Percentiles rank a stretch among this genome's conserved stretches.
Evolutionary conservation across 2,113 vertebrate species (phyloP).

Genomic region (Paradisaea rubra): DNA sequence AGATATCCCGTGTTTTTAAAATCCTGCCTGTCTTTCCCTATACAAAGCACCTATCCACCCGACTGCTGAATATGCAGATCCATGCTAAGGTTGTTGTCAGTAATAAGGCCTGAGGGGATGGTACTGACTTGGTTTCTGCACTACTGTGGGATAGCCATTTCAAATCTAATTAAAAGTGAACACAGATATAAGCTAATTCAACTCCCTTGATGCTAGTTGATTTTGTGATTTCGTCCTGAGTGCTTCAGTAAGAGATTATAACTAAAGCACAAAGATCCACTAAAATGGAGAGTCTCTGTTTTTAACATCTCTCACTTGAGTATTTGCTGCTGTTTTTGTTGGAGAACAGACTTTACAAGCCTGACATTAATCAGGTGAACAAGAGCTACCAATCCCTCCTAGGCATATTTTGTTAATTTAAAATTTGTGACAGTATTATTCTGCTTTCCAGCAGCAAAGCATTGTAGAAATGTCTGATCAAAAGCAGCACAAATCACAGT

Average conservation of each 20-base stretch:
- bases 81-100: not conserved
- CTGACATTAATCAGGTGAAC: conserved; percentile 53
- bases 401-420: conserved; percentile 63
- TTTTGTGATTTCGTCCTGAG: not conserved
- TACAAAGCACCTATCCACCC: not conserved
- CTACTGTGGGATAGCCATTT: conserved; percentile 6
- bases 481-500: conserved; percentile 4
- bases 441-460: conserved; percentile 54
- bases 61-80: not conserved
- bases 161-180: conserved; percentile 53
- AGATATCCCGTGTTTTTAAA: not conserved
- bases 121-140: not conserved
- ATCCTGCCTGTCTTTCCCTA: not conserved
- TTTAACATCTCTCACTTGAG: not conserved
- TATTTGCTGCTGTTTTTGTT: not conserved
- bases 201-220: not conserved
- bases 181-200: not conserved
- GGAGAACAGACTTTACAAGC: conserved; percentile 3
- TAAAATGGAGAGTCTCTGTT: not conserved
- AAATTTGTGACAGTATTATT: conserved; percentile 47
- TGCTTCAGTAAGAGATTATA: not conserved
- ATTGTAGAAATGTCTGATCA: conserved; percentile 35
- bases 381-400: conserved; percentile 41
- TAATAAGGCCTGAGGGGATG: conserved; percentile 30
- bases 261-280: not conserved